Conservation (phyloP, 2,888 invertebrate genomes). For the Chloromyia formosa region DNA sequence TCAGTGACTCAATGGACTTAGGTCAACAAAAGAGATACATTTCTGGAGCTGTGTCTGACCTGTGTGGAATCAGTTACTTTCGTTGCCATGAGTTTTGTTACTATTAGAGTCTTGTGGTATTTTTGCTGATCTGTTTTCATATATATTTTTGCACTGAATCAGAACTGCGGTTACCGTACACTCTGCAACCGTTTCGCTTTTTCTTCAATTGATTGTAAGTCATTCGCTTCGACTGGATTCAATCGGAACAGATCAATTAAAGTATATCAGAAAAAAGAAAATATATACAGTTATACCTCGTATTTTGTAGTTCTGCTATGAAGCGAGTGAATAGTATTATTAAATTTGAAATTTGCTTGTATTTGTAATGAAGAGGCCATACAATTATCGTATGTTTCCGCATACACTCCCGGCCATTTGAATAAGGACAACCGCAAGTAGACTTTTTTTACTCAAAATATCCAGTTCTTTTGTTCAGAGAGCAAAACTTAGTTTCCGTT, state of each 20-base stretch:
- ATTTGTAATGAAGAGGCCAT: too few species aligned
- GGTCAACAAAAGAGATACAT: neutral
- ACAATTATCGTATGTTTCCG: too few species aligned
- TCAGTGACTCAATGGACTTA: neutral
- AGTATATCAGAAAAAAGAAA: neutral
- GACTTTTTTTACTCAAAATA: too few species aligned
- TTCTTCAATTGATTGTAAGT: neutral
- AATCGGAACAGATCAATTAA: slow-evolving; percentile 6
- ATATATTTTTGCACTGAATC: neutral
- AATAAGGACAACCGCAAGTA: too few species aligned
- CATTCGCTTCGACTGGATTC: neutral
- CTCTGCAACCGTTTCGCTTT: neutral
- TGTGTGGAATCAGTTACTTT: neutral
- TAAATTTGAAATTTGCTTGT: too few species aligned
- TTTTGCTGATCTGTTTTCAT: too few species aligned
- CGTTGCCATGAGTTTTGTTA: too few species aligned
- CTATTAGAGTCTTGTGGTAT: neutral
- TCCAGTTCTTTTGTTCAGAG: too few species aligned
- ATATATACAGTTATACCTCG: neutral
- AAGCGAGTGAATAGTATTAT: slow-evolving; percentile 2
- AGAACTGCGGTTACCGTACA: neutral
- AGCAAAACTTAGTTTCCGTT: too few species aligned
- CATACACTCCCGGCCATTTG: too few species aligned
- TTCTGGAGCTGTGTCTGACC: neutral
- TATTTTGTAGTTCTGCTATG: neutral